Evolutionary conservation across 2,113 vertebrate species (phyloP), one percentile per base, ranked within the genome.

Genomic region (Rhineura floridana): DNA sequence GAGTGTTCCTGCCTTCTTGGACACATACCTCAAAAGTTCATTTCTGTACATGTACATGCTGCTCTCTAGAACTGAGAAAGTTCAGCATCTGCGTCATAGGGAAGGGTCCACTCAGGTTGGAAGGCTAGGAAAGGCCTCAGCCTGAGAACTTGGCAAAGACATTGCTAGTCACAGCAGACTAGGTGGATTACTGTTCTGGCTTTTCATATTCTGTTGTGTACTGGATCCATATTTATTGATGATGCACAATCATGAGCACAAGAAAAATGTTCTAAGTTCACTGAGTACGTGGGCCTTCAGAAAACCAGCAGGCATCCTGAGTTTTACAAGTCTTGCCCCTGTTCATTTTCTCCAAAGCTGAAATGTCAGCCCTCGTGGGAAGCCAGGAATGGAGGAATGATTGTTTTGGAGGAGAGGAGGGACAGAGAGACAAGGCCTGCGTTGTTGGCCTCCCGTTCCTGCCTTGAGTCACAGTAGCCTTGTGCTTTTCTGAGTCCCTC

Each of bases 1-100:
- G 93, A 98, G 98, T 96, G 84, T 6, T 80, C 33, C 11, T 65
- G 83, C 72, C 23, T 8, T 25, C 25, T 6, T 65, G 5, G 23
- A 25, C 28, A 8, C 21, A 9, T 25, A 55, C 15, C 8, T 55
- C 52, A 55, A 55, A 55, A 15, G 52, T n/a, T 55, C 52, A 55
- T 55, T 55, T 55, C 15, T 30, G 4, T 13, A 72, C 15, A 72
- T 39, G 15, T 72, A 46, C 55, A 19, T 59, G 5, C 55, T 59
- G 42, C 73, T 28, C 73, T 46, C 15, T 39, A 46, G 73, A 76
- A 76, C 19, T 46, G 42, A 76, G 42, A 76, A 75, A 46, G 39
- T 75, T 6, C 72, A 23, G 39, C 72, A 30, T 44, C 39, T 4
- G 42, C 42, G 13, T 36, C 1, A 10, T 5, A 28, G 28, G 8